These are phyloP conservation scores for Holotrichia oblita DNA, from an alignment of 1,140 invertebrate genomes.

Conservation along the genomic window DNA sequence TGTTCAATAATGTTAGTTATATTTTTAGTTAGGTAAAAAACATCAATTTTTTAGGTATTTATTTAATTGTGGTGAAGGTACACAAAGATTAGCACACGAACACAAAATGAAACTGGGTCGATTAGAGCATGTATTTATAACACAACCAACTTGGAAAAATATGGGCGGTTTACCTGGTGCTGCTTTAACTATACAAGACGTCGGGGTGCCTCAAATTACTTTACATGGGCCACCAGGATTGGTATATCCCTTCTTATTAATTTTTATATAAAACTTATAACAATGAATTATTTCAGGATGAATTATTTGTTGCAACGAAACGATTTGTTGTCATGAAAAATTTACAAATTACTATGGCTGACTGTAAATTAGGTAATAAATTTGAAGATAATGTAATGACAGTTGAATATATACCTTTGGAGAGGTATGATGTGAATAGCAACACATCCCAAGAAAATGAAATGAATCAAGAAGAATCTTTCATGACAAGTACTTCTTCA, in stretches of 20 bases:
- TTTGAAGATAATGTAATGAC: conserved; percentile 77
- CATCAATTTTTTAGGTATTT: conserved; percentile 71
- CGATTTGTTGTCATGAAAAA: conserved; percentile 79
- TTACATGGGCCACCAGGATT: conserved; percentile 84
- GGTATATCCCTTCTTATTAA: conserved; percentile 58
- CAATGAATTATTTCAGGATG: conserved; percentile 64
- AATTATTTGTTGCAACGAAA: conserved; percentile 74
- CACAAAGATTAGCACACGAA: conserved; percentile 86
- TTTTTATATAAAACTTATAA: neutral
- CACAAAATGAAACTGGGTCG: conserved; percentile 84
- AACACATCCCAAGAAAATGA: neutral
- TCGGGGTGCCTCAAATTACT: conserved; percentile 79
- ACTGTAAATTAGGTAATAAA: conserved; percentile 62
- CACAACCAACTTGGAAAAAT: conserved; percentile 82
- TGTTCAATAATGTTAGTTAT: conserved; percentile 4
- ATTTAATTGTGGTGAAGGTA: conserved; percentile 94
- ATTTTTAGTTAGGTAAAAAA: neutral
- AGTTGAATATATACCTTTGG: conserved; percentile 74
- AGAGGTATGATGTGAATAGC: conserved; percentile 27
- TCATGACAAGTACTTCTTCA: neutral
- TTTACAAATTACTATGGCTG: conserved; percentile 69
- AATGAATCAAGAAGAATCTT: neutral
- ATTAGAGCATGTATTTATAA: conserved; percentile 89
- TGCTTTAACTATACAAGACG: conserved; percentile 84
- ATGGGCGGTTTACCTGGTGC: conserved; percentile 86